These are phyloP conservation scores for Epinephelus lanceolatus DNA, from an alignment of 2,113 vertebrate genomes.

Conservation along the genomic window DNA sequence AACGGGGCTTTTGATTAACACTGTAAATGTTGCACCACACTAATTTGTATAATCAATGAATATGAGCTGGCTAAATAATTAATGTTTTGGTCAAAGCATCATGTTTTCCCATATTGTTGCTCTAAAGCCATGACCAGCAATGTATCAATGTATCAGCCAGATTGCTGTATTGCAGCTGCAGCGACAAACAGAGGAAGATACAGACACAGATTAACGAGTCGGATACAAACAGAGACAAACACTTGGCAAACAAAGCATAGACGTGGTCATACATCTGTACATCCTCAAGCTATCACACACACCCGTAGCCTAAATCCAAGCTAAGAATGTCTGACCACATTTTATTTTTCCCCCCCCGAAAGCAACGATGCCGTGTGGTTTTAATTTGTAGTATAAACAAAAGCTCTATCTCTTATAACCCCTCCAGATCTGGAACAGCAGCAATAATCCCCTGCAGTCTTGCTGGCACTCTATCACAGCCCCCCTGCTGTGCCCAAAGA, in stretches of 20 bases:
- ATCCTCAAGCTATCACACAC: constrained; percentile 10
- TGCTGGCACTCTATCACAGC: constrained; percentile 61
- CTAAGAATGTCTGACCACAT: constrained; percentile 21
- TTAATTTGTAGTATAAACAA: constrained; percentile 57
- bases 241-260: constrained; percentile 31
- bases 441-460: constrained; percentile 56
- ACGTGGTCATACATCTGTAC: constrained; percentile 29
- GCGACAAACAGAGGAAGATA: constrained; percentile 12
- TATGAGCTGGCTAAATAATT: neutral
- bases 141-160: neutral
- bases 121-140: neutral
- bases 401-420: constrained; percentile 27
- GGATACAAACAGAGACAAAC: constrained; percentile 17
- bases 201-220: constrained; percentile 12
- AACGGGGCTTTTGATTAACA: constrained; percentile 4
- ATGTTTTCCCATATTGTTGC: neutral
- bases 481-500: constrained; percentile 48
- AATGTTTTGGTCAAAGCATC: neutral
- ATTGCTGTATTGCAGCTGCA: neutral
- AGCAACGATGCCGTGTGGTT: neutral
- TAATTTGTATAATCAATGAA: constrained; percentile 20
- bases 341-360: neutral
- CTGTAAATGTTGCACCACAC: neutral
- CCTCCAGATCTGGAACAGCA: constrained; percentile 45
- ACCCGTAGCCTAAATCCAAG: constrained; percentile 21